Conservation (phyloP, 2,113 vertebrate genomes). For the Tympanuchus pallidicinctus region DNA sequence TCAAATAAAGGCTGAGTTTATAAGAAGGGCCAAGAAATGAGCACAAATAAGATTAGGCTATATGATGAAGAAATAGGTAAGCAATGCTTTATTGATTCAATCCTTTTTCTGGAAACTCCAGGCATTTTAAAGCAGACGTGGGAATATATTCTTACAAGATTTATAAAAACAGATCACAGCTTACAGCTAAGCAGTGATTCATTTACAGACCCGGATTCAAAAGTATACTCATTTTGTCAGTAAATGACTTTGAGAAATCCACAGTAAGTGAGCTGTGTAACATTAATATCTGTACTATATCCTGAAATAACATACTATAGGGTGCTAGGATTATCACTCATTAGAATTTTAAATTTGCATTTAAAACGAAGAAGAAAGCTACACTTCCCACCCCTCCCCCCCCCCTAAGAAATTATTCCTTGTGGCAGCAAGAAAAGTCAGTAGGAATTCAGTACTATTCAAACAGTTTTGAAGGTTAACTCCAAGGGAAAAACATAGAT, state of each 20-base stretch:
- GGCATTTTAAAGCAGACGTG: not conserved
- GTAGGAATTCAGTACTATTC: not conserved
- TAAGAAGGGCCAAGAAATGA: not conserved
- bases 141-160: not conserved
- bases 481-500: not conserved
- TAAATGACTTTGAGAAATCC: conserved; percentile 29
- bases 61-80: not conserved
- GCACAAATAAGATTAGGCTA: not conserved
- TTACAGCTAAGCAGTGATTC: not conserved
- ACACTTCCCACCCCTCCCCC: no score
- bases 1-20: not conserved
- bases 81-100: not conserved
- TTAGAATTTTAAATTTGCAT: not conserved
- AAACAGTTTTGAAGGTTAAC: not conserved
- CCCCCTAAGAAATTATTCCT: not conserved
- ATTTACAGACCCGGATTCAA: conserved; percentile 29
- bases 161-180: conserved; percentile 32
- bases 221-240: conserved; percentile 18
- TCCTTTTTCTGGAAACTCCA: not conserved
- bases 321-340: not conserved
- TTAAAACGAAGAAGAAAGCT: not conserved
- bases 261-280: conserved; percentile 29
- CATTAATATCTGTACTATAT: not conserved
- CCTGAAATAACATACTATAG: not conserved
- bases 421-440: not conserved